Evolutionary conservation across 1,140 invertebrate species (phyloP), one percentile per base, ranked within the genome.

Genomic region (Cotesia chilonis): DNA sequence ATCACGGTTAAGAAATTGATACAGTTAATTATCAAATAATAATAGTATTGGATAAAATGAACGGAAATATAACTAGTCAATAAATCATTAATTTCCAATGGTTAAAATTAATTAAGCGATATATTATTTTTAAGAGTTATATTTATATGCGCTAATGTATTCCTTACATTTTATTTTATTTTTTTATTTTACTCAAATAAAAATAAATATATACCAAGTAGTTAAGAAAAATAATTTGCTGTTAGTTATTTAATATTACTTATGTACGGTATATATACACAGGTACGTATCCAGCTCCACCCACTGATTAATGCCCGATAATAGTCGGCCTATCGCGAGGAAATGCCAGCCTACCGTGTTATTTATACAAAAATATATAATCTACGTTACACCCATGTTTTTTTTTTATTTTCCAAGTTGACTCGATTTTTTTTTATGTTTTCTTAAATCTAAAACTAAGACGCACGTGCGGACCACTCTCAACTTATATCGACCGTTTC

Each of bases 281-380:
- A 47, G 2, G 10, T 10, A 47, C 5, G 5, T 47, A 47, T 3
- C 41, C 70, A 65, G 41, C 70, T 57, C 72, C 72, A 73, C 72
- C 72, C 51, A 65, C 60, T 65, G 66, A 59, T 69, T 67, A 64
- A 70, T 9, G 60, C 10, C 36, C 17, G 65, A 72, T 72, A 70
- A 59, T 55, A 37, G 61, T 73, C 36, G 52, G 52, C 61, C 72
- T 60, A 73, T 73, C 67, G 51, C 38, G 12, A 51, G 37, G 17
- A 65, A 69, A 69, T 17, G 60, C 72, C 67, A 54, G 70, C 67
- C 61, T 64, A 69, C 60, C 37, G 38, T 54, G 54, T 55, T 73
- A 68, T 68, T 72, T 68, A 72, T 72, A 61, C 38, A 60, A 68
- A 64, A 68, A 70, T 61, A 72, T 28, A 68, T 68, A 4, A 14